Base-by-base conservation (phyloP, 2,797 vertebrate species). In the Galaxias olidus region DNA sequence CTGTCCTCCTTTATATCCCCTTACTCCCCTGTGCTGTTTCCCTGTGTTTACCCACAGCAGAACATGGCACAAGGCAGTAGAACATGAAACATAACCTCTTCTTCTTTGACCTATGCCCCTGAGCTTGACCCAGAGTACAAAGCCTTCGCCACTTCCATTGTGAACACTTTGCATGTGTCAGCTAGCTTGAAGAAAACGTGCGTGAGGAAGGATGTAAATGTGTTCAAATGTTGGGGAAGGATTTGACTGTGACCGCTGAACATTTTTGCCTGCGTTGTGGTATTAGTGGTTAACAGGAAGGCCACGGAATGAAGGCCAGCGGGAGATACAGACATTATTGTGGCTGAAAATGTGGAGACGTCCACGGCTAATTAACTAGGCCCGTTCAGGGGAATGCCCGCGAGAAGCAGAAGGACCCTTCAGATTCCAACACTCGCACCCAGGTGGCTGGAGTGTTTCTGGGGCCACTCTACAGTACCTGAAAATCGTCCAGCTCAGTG, bases 341-440 rank as follows among this genome's bases (percentile, higher is more conserved):
- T 40, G 51, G 42, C 10, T 30, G 52, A 41, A 13, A 63, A 64
- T 73, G 54, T 63, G 64, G 13, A 13, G 63, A 72, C 46, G 4
- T 55, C 49, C 71, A 66, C 73, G 59, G 75, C 41, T 69, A n/a
- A 62, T 68, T 73, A 72, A 63, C 69, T n/a, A 76, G 57, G 14
- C 59, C 30, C 41, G 6, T 49, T 10, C 17, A 53, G 57, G 9
- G 44, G 60, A 69, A 66, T 49, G 51, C 63, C 63, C 53, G 8
- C 13, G 59, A 74, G 48, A 19, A 53, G 13, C n/a, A 10, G 48
- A 46, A 70, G 59, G 63, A 70, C 74, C 46, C 81, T 82, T 74
- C n/a, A 85, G 68, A 83, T 85, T 85, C 76, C 71, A 65, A 53
- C 30, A 47, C 72, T 74, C 72, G 42, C 59, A 68, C 62, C 80